Evolutionary conservation across 2,888 invertebrate genomes (phyloP).

Genomic region (Phengaris arion): DNA sequence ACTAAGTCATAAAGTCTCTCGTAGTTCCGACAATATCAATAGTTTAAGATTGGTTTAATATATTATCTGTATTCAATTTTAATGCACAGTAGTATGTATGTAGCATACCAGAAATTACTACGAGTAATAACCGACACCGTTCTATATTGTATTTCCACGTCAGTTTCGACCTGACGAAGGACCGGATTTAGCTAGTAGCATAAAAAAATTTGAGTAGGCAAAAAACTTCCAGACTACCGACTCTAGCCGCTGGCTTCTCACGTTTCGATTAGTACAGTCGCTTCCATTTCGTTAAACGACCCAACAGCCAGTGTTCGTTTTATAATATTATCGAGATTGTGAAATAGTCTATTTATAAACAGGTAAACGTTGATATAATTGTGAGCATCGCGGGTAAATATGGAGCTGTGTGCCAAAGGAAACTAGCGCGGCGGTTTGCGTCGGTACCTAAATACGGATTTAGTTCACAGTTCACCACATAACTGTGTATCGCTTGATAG

Average conservation of each 20-base stretch:
- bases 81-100: not conserved
- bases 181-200: not conserved
- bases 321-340: not conserved
- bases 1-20: too few relatives aligned
- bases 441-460: not conserved
- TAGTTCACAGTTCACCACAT: not conserved
- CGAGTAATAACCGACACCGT: not conserved
- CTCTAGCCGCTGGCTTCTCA: too few relatives aligned
- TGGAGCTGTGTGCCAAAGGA: constrained; percentile 25
- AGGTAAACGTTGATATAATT: constrained; percentile 22
- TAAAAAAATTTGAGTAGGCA: not conserved
- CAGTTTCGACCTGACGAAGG: not conserved
- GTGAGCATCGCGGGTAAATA: constrained; percentile 2
- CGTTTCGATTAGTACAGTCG: too few relatives aligned
- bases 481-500: not conserved
- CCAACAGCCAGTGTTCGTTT: not conserved
- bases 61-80: not conserved
- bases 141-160: not conserved
- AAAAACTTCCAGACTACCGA: not conserved
- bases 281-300: too few relatives aligned
- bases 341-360: constrained; percentile 23
- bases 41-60: not conserved
- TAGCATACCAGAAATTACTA: not conserved
- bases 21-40: too few relatives aligned
- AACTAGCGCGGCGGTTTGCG: constrained; percentile 20